These are phyloP conservation scores for Cephus runcator DNA, from an alignment of 2,888 invertebrate species.

Conservation along the genomic window DNA sequence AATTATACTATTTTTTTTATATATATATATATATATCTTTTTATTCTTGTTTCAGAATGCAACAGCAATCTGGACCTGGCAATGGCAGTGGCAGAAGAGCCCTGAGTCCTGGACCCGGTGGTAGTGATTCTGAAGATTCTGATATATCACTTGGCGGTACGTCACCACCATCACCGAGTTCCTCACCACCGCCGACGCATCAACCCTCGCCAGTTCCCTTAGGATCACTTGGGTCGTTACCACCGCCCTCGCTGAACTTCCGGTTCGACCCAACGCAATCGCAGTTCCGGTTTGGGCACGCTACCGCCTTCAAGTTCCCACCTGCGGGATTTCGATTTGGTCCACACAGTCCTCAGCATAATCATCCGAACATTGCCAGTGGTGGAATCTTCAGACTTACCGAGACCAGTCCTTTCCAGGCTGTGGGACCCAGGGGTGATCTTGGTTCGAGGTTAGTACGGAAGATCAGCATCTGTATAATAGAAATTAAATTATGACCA, in stretches of 20 bases:
- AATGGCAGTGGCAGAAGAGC: conserved; percentile 52
- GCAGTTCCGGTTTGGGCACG: conserved; percentile 58
- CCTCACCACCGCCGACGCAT: conserved; percentile 54
- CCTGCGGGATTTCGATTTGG: conserved; percentile 59
- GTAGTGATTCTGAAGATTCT: conserved; percentile 60
- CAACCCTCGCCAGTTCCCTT: conserved; percentile 58
- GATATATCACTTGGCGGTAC: conserved; percentile 62
- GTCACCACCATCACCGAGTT: conserved; percentile 60
- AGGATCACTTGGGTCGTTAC: conserved; percentile 58
- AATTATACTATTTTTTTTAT: not conserved
- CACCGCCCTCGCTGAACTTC: conserved; percentile 58
- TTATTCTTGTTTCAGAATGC: conserved; percentile 52
- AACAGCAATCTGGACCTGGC: conserved; percentile 61
- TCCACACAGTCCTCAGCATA: conserved; percentile 61
- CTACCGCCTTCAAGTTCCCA: conserved; percentile 61
- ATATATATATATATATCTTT: not conserved
- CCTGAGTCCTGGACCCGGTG: conserved; percentile 59
- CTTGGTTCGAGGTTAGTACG: conserved; percentile 57
- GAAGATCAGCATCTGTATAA: not conserved
- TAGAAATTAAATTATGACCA: not conserved
- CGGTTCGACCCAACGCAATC: conserved; percentile 60
- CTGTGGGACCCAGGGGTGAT: conserved; percentile 61
- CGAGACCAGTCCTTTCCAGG: conserved; percentile 63
- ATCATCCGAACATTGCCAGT: conserved; percentile 57
- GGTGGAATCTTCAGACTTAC: conserved; percentile 62